Percentiles rank a stretch among this genome's conserved stretches.
phyloP scores from a whole-genome alignment of 2,113 vertebrate species.

The Eolophus roseicapilla region DNA sequence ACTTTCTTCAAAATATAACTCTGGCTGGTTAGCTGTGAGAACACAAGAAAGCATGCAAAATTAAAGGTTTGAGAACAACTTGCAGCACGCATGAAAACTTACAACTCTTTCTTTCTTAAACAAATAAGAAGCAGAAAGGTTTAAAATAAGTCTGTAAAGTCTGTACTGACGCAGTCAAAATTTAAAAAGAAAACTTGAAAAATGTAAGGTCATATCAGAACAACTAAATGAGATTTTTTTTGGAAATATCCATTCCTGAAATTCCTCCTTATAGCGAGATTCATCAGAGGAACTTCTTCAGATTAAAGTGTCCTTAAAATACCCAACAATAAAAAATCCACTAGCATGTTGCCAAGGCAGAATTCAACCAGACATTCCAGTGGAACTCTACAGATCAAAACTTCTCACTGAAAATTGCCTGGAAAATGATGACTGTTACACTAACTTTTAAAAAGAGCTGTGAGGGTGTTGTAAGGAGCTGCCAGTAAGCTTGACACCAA shows the following conservation, averaged over 20 bases:
- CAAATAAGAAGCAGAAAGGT: background rate
- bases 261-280: background rate
- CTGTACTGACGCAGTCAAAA: background rate
- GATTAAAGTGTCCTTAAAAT: background rate
- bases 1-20: background rate
- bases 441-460: background rate
- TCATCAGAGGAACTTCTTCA: background rate
- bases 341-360: background rate
- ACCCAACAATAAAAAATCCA: background rate
- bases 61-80: background rate
- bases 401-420: background rate
- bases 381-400: background rate
- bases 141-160: background rate
- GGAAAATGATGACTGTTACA: fast-evolving
- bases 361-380: background rate
- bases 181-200: background rate
- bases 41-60: background rate
- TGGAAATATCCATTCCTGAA: background rate
- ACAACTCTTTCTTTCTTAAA: background rate
- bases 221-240: background rate
- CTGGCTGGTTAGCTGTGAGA: background rate
- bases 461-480: background rate
- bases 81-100: background rate
- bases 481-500: background rate
- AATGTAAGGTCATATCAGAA: background rate